Evolutionary conservation across 2,888 invertebrate species (phyloP).

Genomic region (Masnerella sp.): DNA sequence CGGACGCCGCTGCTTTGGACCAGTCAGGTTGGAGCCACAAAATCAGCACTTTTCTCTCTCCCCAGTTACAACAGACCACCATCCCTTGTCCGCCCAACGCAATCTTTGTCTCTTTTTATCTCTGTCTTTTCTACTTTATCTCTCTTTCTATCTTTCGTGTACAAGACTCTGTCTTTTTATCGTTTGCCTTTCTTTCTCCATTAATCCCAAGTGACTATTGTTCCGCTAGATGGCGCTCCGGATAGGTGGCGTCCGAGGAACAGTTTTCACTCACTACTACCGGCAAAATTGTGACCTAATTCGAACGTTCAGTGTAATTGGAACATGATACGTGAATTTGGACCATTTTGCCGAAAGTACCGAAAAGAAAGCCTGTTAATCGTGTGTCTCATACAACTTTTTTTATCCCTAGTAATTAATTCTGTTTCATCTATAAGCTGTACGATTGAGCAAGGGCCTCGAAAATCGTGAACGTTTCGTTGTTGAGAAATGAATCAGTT

Average conservation of each 20-base stretch:
- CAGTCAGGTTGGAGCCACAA: constrained; percentile 79
- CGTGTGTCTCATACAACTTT: constrained; percentile 64
- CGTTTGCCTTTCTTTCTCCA: constrained; percentile 28
- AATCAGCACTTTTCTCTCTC: constrained; percentile 80
- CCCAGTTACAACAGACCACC: constrained; percentile 71
- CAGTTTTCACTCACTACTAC: constrained; percentile 18
- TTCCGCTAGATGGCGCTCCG: constrained; percentile 1
- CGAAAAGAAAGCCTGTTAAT: constrained; percentile 47
- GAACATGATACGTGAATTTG: not conserved
- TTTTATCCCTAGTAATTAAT: constrained; percentile 8
- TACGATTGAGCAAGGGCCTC: no score
- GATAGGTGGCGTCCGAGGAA: not conserved
- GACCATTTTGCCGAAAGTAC: constrained; percentile 7
- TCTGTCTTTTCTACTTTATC: constrained; percentile 25
- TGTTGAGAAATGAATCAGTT: constrained; percentile 3
- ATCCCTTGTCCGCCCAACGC: constrained; percentile 45
- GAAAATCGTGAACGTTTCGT: not conserved
- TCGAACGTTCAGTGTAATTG: not conserved
- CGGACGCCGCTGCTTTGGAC: constrained; percentile 78
- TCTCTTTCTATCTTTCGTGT: constrained; percentile 15
- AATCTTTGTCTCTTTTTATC: constrained; percentile 37
- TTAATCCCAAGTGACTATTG: constrained; percentile 25
- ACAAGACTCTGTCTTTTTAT: constrained; percentile 24
- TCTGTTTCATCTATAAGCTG: no score
- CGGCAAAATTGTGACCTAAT: not conserved